Evolutionary conservation across 2,888 invertebrate species (phyloP).

Genomic region (Litoditis marina): DNA sequence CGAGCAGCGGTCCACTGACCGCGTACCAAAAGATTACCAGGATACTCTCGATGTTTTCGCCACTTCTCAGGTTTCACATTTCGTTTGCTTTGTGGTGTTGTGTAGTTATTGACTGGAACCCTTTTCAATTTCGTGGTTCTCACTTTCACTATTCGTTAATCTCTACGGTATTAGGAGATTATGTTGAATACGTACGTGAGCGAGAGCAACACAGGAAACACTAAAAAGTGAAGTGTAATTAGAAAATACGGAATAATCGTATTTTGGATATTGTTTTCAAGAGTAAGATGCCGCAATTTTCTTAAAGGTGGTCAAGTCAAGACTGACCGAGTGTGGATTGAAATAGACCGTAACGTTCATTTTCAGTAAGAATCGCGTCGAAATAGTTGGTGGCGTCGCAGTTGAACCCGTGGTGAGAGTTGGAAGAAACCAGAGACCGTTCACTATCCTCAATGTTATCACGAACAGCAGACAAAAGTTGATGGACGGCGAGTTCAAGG

Average conservation of each 20-base stretch:
- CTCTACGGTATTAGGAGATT: no score
- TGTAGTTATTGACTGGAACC: neutral
- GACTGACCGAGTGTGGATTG: no score
- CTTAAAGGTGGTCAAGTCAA: no score
- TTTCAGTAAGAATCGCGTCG: slow-evolving; percentile 48
- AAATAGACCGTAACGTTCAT: neutral
- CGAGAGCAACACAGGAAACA: no score
- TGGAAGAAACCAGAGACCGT: slow-evolving; percentile 40
- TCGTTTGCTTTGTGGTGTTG: neutral
- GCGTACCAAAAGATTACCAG: neutral
- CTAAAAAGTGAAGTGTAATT: no score
- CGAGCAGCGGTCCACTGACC: neutral
- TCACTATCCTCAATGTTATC: slow-evolving; percentile 45
- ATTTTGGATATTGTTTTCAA: no score
- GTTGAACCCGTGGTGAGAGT: slow-evolving; percentile 33
- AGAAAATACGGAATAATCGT: no score
- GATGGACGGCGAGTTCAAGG: slow-evolving; percentile 19
- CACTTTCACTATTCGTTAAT: no score
- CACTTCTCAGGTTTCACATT: neutral
- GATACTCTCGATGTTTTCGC: neutral
- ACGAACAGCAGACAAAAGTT: slow-evolving; percentile 37
- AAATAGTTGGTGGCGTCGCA: slow-evolving; percentile 53
- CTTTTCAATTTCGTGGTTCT: no score
- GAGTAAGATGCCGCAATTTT: no score
- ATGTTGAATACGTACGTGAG: no score